phyloP scores from a whole-genome alignment of 2,888 invertebrate species.

The Hirtodrosophila duncani region DNA sequence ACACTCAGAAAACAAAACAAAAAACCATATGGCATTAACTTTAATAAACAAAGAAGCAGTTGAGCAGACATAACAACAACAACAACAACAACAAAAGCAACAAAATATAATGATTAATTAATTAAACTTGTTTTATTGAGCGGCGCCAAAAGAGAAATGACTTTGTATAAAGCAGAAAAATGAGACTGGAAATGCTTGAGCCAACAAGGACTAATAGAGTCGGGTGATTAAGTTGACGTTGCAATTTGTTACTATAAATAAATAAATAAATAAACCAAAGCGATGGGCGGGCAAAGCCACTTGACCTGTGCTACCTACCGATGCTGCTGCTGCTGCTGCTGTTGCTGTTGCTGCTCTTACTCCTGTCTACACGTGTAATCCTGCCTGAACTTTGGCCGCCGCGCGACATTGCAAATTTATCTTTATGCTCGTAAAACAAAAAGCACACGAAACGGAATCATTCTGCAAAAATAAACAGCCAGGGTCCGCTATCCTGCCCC shows the following conservation, averaged over 20 bases:
- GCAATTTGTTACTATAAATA: constrained; percentile 70
- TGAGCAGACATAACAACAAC: constrained; percentile 18
- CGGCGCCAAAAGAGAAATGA: constrained; percentile 42
- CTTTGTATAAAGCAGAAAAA: constrained; percentile 51
- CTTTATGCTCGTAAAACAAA: constrained; percentile 64
- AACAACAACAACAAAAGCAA: constrained; percentile 30
- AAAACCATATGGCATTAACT: constrained; percentile 24
- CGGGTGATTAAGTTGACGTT: constrained; percentile 67
- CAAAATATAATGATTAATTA: constrained; percentile 66
- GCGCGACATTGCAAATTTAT: constrained; percentile 52
- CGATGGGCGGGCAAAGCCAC: constrained; percentile 21
- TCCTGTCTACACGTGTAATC: constrained; percentile 16
- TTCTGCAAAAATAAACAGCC: constrained; percentile 59
- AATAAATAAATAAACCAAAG: constrained; percentile 62
- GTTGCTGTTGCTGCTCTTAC: constrained; percentile 1
- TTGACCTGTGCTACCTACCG: constrained; percentile 12
- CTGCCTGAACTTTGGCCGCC: constrained; percentile 27
- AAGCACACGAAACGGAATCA: constrained; percentile 57
- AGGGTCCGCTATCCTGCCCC: no score
- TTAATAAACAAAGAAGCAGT: constrained; percentile 49
- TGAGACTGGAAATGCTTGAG: constrained; percentile 27
- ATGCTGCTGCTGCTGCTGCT: constrained; percentile 2
- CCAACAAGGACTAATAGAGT: constrained; percentile 57
- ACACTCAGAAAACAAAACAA: constrained; percentile 10
- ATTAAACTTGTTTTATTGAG: constrained; percentile 64